These are phyloP conservation scores for Stegana nigrithorax DNA, from an alignment of 2,888 invertebrate species.

Conservation along the genomic window DNA sequence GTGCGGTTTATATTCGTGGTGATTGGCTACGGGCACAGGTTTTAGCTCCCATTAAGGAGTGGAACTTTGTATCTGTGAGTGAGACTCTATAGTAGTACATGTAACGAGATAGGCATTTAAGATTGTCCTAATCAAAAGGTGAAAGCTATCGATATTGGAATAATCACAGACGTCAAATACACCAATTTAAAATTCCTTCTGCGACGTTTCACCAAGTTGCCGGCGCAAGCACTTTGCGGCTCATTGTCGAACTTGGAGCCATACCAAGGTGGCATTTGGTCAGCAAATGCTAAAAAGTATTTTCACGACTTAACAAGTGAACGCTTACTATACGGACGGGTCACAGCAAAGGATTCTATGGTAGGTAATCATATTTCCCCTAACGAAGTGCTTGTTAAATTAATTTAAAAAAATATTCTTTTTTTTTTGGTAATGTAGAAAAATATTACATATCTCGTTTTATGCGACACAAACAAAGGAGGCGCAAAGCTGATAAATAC, in stretches of 20 bases:
- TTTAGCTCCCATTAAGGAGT: conserved; percentile 30
- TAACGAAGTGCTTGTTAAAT: no score
- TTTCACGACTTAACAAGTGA: conserved; percentile 49
- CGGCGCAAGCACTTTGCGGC: conserved; percentile 54
- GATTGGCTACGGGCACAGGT: conserved; percentile 62
- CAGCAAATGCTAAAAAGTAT: conserved; percentile 43
- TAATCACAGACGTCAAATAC: conserved; percentile 45
- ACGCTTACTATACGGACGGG: conserved; percentile 49
- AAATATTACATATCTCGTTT: conserved; percentile 45
- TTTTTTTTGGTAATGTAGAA: conserved; percentile 37
- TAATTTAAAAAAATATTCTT: no score
- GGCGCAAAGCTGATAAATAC: conserved; percentile 26
- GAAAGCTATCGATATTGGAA: conserved; percentile 60
- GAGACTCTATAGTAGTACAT: neutral
- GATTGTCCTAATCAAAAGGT: no score
- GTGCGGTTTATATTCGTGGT: conserved; percentile 41
- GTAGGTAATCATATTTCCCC: conserved; percentile 36
- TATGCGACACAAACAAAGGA: conserved; percentile 51
- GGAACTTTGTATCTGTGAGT: conserved; percentile 6
- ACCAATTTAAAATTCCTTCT: conserved; percentile 50
- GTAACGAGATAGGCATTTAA: no score
- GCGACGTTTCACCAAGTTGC: conserved; percentile 48
- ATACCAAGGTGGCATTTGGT: conserved; percentile 45
- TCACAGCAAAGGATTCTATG: conserved; percentile 48
- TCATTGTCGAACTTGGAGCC: conserved; percentile 55